phyloP scores from a whole-genome alignment of 23 tunicate species.

The Trididemnum clinides region DNA sequence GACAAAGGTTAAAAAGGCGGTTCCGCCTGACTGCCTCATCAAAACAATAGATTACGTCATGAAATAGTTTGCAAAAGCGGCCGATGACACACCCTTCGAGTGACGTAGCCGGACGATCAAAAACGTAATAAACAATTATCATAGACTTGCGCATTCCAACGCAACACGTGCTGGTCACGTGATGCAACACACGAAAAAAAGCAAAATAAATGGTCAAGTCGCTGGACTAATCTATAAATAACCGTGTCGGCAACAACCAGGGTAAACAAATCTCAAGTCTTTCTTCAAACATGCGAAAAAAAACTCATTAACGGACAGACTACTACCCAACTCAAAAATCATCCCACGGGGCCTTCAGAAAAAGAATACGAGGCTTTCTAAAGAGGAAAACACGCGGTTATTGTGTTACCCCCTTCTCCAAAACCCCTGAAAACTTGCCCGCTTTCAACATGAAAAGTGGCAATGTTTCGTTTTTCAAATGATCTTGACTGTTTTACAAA shows the following conservation, averaged over 20 bases:
- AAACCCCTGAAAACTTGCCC: too few relatives aligned
- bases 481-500: too few relatives aligned
- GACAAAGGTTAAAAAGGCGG: too few relatives aligned
- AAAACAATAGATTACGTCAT: slow-evolving; percentile 14
- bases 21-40: neutral
- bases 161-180: slow-evolving; percentile 37
- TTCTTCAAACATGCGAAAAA: too few relatives aligned
- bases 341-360: too few relatives aligned
- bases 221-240: slow-evolving; percentile 20
- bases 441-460: too few relatives aligned
- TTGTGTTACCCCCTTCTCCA: too few relatives aligned
- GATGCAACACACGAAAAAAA: slow-evolving; percentile 14
- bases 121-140: slow-evolving; percentile 23
- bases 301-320: too few relatives aligned
- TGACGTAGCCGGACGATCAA: neutral
- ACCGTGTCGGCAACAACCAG: neutral
- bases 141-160: slow-evolving; percentile 17
- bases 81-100: neutral
- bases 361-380: too few relatives aligned
- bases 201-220: slow-evolving; percentile 32
- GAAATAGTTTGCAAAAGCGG: slow-evolving; percentile 5
- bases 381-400: too few relatives aligned
- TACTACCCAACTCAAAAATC: too few relatives aligned
- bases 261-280: neutral
- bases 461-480: too few relatives aligned